A percentile compares a stretch with the other conserved stretches of the same genome.
Conservation (phyloP, 2,113 vertebrate species). For the Muntiacus muntjak region DNA sequence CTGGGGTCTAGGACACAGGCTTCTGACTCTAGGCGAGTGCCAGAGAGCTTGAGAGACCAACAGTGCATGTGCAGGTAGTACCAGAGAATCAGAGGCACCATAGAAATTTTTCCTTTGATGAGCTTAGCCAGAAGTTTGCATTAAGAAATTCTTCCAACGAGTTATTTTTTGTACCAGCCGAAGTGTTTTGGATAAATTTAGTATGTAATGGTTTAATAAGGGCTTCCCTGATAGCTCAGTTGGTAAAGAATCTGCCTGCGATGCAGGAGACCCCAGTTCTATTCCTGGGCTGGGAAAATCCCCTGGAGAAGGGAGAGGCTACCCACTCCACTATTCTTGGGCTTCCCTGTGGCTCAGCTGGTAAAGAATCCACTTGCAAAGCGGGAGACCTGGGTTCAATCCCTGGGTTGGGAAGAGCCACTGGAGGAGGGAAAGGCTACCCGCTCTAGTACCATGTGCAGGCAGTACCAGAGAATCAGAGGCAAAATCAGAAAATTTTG, state of each 20-base stretch:
- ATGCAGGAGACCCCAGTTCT: neutral
- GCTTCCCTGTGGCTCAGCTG: neutral
- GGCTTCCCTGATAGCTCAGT: neutral
- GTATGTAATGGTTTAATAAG: neutral
- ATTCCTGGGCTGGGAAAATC: neutral
- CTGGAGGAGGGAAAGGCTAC: neutral
- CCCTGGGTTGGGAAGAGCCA: neutral
- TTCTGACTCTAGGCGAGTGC: neutral
- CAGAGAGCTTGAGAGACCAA: neutral
- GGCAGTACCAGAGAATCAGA: neutral
- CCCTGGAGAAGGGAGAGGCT: neutral
- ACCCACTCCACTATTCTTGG: neutral
- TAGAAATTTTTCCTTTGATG: neutral
- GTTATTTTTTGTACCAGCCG: neutral
- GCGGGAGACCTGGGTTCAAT: neutral
- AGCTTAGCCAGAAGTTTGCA: neutral
- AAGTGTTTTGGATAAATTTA: neutral
- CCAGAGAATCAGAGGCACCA: neutral
- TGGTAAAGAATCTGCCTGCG: neutral
- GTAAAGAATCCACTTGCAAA: neutral
- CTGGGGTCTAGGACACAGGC: neutral
- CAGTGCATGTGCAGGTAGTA: rapidly evolving
- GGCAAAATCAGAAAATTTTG: neutral
- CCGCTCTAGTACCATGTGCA: neutral
- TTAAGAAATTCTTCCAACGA: neutral